phyloP scores from a whole-genome alignment of 2,113 vertebrate genomes.

The Ondatra zibethicus region DNA sequence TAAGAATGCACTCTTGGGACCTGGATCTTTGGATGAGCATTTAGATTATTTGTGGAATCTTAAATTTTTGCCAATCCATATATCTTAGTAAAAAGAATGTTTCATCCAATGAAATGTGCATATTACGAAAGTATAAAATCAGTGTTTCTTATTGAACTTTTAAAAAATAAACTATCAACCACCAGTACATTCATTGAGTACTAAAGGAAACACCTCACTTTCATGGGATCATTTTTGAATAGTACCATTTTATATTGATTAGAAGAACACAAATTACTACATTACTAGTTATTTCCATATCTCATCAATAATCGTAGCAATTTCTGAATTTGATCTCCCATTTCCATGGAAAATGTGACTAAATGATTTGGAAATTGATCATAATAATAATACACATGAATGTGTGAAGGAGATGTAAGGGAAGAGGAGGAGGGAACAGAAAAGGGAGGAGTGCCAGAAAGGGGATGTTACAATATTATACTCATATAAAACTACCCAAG shows the following conservation, averaged over 20 bases:
- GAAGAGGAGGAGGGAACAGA: neutral
- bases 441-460: too few relatives aligned
- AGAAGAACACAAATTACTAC: neutral
- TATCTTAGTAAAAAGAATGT: conserved; percentile 24
- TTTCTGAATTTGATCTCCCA: neutral
- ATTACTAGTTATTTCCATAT: neutral
- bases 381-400: neutral
- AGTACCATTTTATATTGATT: neutral
- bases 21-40: neutral
- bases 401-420: neutral
- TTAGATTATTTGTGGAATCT: neutral
- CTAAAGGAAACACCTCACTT: neutral
- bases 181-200: neutral
- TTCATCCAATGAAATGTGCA: neutral
- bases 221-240: neutral
- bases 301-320: neutral
- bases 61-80: neutral
- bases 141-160: neutral
- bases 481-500: too few relatives aligned
- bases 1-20: neutral
- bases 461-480: too few relatives aligned
- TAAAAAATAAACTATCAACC: neutral
- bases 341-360: neutral
- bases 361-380: neutral
- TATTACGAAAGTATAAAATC: neutral